Evolutionary conservation across 2,113 vertebrate species (phyloP), one percentile per base, ranked within the genome.

Genomic region (Varanus komodoensis): DNA sequence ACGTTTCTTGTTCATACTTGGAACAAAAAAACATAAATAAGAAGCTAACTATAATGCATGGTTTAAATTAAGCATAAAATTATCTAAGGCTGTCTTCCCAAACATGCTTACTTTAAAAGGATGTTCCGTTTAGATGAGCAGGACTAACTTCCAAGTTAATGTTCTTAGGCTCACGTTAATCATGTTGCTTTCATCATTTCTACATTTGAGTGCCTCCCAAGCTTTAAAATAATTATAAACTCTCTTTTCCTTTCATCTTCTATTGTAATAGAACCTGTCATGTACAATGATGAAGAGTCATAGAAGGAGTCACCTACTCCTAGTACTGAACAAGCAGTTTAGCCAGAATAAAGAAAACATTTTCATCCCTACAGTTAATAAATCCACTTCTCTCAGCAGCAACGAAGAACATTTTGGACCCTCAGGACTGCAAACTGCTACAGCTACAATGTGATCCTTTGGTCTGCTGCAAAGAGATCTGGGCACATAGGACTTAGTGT

Each of bases 341-440:
- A 64, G 74, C 34, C 68, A 3, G 3, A 92, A 82, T 17, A 74
- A 21, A 1, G 87, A 74, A 90, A 93, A 84, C 0, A 54, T 1
- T 8, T 1, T 86, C 93, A 84, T 21, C 77, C 27, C 34, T 74
- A 87, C 89, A 91, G 32, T 71, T 92, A 7, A 11, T 90, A 86
- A 57, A 80, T 90, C 84, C 68, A 54, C 57, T 44, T 54, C 3
- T n/a, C 32, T 86, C 50, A 84, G 80, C 82, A 88, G 79, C 9
- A 3, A 14, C 38, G 2, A 84, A 89, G 74, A 73, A 7, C 23
- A 69, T 79, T 84, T 78, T 23, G 38, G n/a, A 50, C 68, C 9
- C 52, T 21, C 44, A 29, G 21, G 15, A 1, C n/a, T 48, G 44
- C 32, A 19, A 7, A 57, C 77, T 84, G 8, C 9, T 86, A 23